Evolutionary conservation across 2,888 invertebrate species (phyloP), one percentile per base, ranked within the genome.

Genomic region (Argynnis bischoffii): DNA sequence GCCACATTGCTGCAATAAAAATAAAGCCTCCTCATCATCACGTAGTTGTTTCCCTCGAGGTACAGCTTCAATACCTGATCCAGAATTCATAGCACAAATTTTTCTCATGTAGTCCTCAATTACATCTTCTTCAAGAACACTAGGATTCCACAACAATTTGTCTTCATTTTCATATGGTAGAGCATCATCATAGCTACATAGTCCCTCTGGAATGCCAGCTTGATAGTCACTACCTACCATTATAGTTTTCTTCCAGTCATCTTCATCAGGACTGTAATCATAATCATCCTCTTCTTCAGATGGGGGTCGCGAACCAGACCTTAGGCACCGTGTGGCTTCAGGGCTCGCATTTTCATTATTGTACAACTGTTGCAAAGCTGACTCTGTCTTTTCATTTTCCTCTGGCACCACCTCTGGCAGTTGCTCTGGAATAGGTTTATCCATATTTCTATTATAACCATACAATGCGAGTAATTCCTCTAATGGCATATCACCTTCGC

Each of bases 181-280:
- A n/a, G 97, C 97, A 88, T 98, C 98, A 80, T 97, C 99, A 86
- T 99, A 99, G 80, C 96, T 96, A 79, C 96, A 96, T 18, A 99
- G 93, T 0, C 98, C 98, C 83, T 97, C 97, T 1, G 99, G 99
- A 80, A 99, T 98, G 66, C 95, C 95, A 3, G 99, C 99, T 92
- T 99, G 99, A 85, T 96, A 99, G 81, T 98, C 97, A 74, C 95
- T 95, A 18, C 99, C 99, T 35, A 99, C 98, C 97, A 98, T 98
- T 73, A 99, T 98, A 26, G 97, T 98, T 94, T 98, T 98, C 86
- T 97, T 96, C 96, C 97, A 97, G 76, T 97, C 97, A 78, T 97
- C 97, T 81, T 97, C 97, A 81, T 97, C 97, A 0, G 96, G 96
- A 81, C 95, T 96, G 79, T 96, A 97, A 80, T 96, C 96, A 79